Evolutionary conservation across 1,140 invertebrate species (phyloP), one percentile per base, ranked within the genome.

Genomic region (Drosophila tropicalis): DNA sequence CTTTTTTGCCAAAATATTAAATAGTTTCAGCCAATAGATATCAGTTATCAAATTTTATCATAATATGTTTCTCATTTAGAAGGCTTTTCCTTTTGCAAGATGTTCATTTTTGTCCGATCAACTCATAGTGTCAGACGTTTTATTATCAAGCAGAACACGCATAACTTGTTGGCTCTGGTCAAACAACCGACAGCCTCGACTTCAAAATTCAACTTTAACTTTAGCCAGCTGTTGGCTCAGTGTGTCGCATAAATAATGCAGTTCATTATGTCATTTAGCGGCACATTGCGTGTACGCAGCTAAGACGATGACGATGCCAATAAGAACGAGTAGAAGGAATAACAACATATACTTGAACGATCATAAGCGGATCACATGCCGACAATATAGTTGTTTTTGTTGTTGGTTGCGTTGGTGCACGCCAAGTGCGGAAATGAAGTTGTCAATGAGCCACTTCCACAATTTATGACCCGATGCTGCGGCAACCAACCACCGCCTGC

Each of bases 241-340:
- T 86, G 67, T 84, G 84, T 66, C 84, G 84, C 85, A 89, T 89
- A 89, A 89, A 89, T 89, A 89, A 89, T 89, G 80, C 84, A 89
- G 84, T 89, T 89, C 84, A 89, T 89, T 89, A 89, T 89, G 84
- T 89, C 84, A 89, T 90, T 89, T 89, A 84, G 84, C 81, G 74
- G 77, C 84, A 89, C 67, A 74, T 89, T 89, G 84, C 84, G 84
- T 89, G 84, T 76, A 64, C 65, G 61, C 63, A 67, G 63, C 73
- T 73, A 71, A 82, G 71, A 72, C 51, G 67, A 54, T 57, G 72
- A 73, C 83, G 68, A 61, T 72, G 36, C 44, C 32, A 51, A 22
- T 47, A 19, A 47, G 1, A 47, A 47, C 5, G 17, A 17, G 6
- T 17, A 47, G 7, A 47, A 47, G 15, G 29, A 29, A 29, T 12